Conservation (phyloP, 2,888 invertebrate species). For the Ichneumoninae sp. region DNA sequence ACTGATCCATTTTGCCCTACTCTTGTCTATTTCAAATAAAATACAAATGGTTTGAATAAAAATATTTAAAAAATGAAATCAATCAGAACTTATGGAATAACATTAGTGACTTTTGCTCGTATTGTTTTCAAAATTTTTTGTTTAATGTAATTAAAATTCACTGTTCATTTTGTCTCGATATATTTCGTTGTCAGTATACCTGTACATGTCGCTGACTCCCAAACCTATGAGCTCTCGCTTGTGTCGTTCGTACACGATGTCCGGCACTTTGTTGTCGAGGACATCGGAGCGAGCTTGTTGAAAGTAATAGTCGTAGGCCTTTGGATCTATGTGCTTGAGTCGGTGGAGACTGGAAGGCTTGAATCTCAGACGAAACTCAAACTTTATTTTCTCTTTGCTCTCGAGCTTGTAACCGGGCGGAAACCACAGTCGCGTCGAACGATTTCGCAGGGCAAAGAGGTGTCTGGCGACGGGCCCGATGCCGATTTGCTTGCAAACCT, state of each 20-base stretch:
- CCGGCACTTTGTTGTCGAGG: slow-evolving; percentile 91
- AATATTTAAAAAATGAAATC: no score
- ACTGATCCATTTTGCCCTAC: no score
- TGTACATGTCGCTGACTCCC: slow-evolving; percentile 94
- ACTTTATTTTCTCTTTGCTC: slow-evolving; percentile 85
- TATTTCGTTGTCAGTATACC: slow-evolving; percentile 74
- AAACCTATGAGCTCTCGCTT: slow-evolving; percentile 92
- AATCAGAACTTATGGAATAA: no score
- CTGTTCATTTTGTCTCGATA: background rate
- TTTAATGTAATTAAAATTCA: background rate
- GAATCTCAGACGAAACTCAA: slow-evolving; percentile 92
- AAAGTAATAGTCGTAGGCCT: slow-evolving; percentile 94
- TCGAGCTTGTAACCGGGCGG: slow-evolving; percentile 87
- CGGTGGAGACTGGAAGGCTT: slow-evolving; percentile 89
- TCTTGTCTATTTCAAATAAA: no score
- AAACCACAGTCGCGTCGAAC: slow-evolving; percentile 89
- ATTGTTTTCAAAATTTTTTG: background rate
- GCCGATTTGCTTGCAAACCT: slow-evolving; percentile 89
- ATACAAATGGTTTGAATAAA: no score
- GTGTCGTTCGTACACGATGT: slow-evolving; percentile 91
- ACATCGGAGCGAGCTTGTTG: slow-evolving; percentile 94
- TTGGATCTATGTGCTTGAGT: slow-evolving; percentile 89
- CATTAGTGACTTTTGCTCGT: no score
- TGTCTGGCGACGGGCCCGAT: slow-evolving; percentile 92
- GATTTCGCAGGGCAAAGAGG: slow-evolving; percentile 91